phyloP scores from a whole-genome alignment of 2,888 invertebrate genomes.

The Phymatocera aterrima region DNA sequence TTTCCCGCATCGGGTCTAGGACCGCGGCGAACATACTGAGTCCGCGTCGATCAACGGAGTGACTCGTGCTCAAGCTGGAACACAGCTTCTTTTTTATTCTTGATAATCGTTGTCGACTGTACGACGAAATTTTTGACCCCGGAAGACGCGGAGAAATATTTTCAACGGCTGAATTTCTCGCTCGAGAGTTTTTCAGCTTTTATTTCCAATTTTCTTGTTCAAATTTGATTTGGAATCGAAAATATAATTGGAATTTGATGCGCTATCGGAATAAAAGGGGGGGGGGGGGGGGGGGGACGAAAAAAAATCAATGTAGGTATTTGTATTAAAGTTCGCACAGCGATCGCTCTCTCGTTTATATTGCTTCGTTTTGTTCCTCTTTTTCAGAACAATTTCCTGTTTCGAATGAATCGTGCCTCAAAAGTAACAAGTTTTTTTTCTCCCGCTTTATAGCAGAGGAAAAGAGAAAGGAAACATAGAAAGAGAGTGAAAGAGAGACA shows the following conservation, averaged over 20 bases:
- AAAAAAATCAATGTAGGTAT: neutral
- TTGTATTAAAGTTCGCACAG: neutral
- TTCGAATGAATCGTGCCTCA: neutral
- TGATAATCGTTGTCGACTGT: neutral
- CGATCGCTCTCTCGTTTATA: neutral
- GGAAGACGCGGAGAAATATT: neutral
- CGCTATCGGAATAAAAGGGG: no score
- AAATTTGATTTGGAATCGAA: neutral
- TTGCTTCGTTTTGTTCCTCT: no score
- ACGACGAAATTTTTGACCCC: neutral
- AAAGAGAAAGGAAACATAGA: neutral
- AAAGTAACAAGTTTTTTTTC: neutral
- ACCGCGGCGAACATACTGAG: neutral
- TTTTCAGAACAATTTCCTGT: conserved; percentile 29
- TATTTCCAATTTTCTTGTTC: neutral
- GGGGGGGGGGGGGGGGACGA: neutral
- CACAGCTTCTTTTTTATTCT: neutral
- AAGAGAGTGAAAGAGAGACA: neutral
- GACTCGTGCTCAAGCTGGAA: neutral
- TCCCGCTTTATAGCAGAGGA: neutral
- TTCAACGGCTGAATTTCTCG: neutral
- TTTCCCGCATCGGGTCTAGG: neutral
- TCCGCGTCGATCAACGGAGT: neutral
- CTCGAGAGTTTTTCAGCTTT: neutral
- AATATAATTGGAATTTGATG: neutral